phyloP scores from a whole-genome alignment of 2,797 vertebrate genomes.

The Etheostoma perlongum region DNA sequence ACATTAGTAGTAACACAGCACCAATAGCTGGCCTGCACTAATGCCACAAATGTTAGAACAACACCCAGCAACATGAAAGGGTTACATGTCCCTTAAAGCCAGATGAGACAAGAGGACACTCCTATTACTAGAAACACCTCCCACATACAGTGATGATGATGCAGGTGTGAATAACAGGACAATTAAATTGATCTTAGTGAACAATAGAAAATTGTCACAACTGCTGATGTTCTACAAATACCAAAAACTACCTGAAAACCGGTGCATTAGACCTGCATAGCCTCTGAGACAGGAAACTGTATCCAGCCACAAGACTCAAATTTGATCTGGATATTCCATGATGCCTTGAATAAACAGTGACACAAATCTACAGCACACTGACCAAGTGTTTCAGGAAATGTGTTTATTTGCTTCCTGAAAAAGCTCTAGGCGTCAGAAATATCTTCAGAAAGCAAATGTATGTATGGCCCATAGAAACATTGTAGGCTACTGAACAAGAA shows the following conservation, averaged over 20 bases:
- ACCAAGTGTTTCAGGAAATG: not conserved
- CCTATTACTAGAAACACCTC: not conserved
- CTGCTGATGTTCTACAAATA: constrained; percentile 6
- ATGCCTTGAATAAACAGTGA: constrained; percentile 31
- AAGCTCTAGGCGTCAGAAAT: not conserved
- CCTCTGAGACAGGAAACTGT: constrained; percentile 30
- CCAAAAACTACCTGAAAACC: not conserved
- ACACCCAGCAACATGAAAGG: not conserved
- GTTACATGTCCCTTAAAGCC: not conserved
- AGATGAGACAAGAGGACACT: not conserved
- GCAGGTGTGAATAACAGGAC: not conserved
- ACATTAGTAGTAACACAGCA: not conserved
- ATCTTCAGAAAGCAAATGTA: not conserved
- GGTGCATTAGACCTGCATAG: not conserved
- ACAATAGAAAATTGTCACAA: not conserved
- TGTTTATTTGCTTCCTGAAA: constrained; percentile 1
- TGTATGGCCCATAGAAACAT: not conserved
- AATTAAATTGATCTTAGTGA: not conserved
- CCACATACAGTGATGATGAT: not conserved
- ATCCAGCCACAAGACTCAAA: constrained; percentile 6
- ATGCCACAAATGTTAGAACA: not conserved
- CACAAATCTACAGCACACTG: constrained; percentile 22
- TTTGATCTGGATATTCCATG: constrained; percentile 32
- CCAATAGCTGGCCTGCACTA: too few species aligned
- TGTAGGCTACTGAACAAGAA: not conserved